phyloP scores from a whole-genome alignment of 2,888 invertebrate genomes.

The Apodemia hepburni region DNA sequence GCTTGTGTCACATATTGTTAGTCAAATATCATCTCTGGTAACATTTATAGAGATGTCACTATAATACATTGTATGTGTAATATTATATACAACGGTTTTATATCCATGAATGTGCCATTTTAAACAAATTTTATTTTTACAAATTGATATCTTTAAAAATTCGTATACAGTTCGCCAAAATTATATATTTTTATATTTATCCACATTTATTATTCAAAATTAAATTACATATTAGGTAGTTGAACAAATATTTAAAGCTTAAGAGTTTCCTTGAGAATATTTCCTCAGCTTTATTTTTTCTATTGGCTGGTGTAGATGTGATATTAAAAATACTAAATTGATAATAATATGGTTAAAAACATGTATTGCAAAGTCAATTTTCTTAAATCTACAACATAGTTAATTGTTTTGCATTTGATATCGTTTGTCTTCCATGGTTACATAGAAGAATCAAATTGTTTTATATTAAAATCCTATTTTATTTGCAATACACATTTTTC shows the following conservation, averaged over 20 bases:
- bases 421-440: conserved; percentile 25
- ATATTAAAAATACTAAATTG: conserved; percentile 41
- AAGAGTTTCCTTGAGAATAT: conserved; percentile 20
- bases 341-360: conserved; percentile 48
- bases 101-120: conserved; percentile 45
- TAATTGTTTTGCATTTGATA: conserved; percentile 14
- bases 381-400: not conserved
- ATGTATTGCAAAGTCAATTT: conserved; percentile 39
- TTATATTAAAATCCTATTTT: conserved; percentile 15
- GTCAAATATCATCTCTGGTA: not conserved
- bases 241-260: conserved; percentile 31
- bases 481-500: conserved; percentile 41
- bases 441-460: conserved; percentile 22
- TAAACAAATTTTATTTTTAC: conserved; percentile 57
- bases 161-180: conserved; percentile 69
- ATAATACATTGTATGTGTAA: not conserved
- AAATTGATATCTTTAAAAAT: conserved; percentile 46
- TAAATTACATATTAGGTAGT: conserved; percentile 53
- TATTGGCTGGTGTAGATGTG: conserved; percentile 30
- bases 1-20: not conserved
- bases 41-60: not conserved
- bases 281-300: conserved; percentile 17
- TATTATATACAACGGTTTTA: conserved; percentile 3
- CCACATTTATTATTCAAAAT: conserved; percentile 71
- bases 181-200: conserved; percentile 49